Evolutionary conservation across 2,797 vertebrate genomes (phyloP), one percentile per base, ranked within the genome.

Genomic region (Pangasius mekongensis): DNA sequence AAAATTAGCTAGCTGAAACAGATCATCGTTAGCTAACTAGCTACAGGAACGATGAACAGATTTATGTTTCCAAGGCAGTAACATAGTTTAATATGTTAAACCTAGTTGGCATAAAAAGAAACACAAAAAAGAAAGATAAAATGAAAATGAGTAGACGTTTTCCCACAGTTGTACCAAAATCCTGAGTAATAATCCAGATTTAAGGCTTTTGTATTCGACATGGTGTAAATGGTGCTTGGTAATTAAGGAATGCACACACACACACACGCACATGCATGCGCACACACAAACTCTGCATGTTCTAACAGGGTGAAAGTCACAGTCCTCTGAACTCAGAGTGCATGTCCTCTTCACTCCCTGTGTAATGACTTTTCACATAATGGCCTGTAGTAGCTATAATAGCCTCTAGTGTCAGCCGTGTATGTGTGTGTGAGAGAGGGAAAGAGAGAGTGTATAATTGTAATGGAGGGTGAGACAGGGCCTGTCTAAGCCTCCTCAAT

Each of bases 401-500:
- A 74, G 60, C 36, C 69, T 87, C 30, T 86, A 67, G 84, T 86
- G 73, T 88, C n/a, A 77, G 82, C 30, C 43, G 47, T 86, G 84
- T 84, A 84, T 87, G 86, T 89, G 87, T 84, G 85, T 78, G 84
- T 85, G 87, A 86, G 87, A 76, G 67, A n/a, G 84, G 33, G 52
- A 73, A 80, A 77, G 83, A 84, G 80, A 86, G 77, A 71, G 77
- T 83, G 74, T 82, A 80, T 89, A 80, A 77, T 47, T 84, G 77
- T 90, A 86, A 88, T 89, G 84, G 86, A 16, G 54, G 69, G 60
- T 78, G 78, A 87, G 83, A 88, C 66, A 0, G 78, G 84, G 71
- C 86, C 80, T 33, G 47, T 88, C 88, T 73, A 89, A 91, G 87
- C 85, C 85, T 69, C 69, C 69, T 87, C 89, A 92, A 91, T 91